Base-by-base conservation (phyloP, 1,140 invertebrate genomes). In the Gonatopus flavifemur region DNA sequence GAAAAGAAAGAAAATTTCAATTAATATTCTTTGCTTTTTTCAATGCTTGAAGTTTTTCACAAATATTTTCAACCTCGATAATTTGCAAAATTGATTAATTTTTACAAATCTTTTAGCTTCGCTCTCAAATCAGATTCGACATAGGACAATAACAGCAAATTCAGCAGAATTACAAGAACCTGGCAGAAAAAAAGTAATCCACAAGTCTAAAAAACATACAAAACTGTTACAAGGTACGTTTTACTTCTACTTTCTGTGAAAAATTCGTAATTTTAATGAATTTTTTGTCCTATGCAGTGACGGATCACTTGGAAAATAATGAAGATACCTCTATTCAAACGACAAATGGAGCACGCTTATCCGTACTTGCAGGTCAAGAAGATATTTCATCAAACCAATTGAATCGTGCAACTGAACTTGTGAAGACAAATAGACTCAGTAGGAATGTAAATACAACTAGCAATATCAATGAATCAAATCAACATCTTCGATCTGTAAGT, bases 321-420 rank as follows among this genome's bases (percentile, higher is more conserved):
- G 81, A 77, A 28, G 85, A 84, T 66, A 82, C 86, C 13, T 73
- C 80, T 7, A 81, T 89, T 3, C 82, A 81, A 52, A 86, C 84
- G 54, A 67, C 88, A 10, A 82, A 80, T 64, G 80, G 84, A 1
- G 70, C 77, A 44, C 82, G 88, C 66, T 62, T 89, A 15, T 83
- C 86, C 18, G 77, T 83, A 42, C 70, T 88, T 15, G 81, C 85
- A 12, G 67, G 79, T 31, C 82, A 83, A 57, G 64, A 81, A 19
- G 65, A 75, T 60, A 78, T 80, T 42, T 83, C 78, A 31, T 67
- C 85, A 15, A 80, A 80, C 43, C 78, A 84, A 63, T 65, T 84
- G 3, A 78, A 83, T 64, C 81, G 59, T 81, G 66, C 68, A 51
- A 47, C 47, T 32, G 30, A 48, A 47, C 53, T 15, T n/a, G 43